Conservation (phyloP, 2,888 invertebrate species). For the Watsonalla cultraria region DNA sequence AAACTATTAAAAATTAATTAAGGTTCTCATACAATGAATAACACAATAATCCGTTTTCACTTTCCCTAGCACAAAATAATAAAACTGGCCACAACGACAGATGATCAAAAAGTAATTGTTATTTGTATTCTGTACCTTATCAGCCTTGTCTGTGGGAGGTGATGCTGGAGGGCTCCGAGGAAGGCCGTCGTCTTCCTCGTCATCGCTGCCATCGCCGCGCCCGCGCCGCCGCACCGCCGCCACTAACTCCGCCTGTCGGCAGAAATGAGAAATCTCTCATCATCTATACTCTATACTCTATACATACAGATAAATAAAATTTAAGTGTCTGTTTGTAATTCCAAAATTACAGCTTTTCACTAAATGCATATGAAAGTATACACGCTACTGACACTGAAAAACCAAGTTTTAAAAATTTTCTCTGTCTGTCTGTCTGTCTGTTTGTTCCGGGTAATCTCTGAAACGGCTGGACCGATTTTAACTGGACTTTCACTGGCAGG, state of each 20-base stretch:
- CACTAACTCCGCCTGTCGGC: constrained; percentile 84
- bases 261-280: constrained; percentile 5
- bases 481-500: too few relatives aligned
- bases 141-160: constrained; percentile 74
- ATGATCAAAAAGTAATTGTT: constrained; percentile 1
- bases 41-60: background rate
- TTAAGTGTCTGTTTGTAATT: background rate
- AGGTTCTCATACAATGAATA: too few relatives aligned
- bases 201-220: constrained; percentile 82
- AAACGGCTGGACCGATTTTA: too few relatives aligned
- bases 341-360: too few relatives aligned
- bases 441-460: too few relatives aligned
- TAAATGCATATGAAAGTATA: too few relatives aligned
- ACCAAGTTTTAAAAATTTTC: too few relatives aligned
- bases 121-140: constrained; percentile 45
- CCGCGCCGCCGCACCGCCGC: constrained; percentile 85
- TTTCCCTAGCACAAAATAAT: too few relatives aligned
- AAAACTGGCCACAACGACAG: background rate
- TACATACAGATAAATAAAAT: background rate
- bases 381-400: too few relatives aligned
- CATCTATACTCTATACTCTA: background rate
- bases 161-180: constrained; percentile 87
- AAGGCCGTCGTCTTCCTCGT: constrained; percentile 86
- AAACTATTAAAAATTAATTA: too few relatives aligned
- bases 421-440: too few relatives aligned